A percentile compares a stretch with the other conserved stretches of the same genome.
These are phyloP conservation scores for Platichthys flesus DNA, from an alignment of 2,113 vertebrate species.

Conservation along the genomic window DNA sequence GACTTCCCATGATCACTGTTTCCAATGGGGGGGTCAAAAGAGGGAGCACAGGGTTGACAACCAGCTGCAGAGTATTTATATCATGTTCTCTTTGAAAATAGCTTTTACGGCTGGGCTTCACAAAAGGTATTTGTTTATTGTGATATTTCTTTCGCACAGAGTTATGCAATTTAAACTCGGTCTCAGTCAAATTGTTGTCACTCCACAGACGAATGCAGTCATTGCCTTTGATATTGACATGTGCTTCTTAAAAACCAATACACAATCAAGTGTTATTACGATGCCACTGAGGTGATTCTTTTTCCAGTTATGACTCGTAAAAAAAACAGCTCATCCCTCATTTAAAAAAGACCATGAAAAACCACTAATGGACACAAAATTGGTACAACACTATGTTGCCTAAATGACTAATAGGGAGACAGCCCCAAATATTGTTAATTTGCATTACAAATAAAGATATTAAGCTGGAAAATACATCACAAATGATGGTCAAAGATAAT, in stretches of 20 bases:
- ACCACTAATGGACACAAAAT: not conserved
- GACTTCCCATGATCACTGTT: conserved; percentile 35
- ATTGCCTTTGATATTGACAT: not conserved
- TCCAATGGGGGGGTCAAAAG: conserved; percentile 18
- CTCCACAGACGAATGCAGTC: not conserved
- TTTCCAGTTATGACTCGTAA: conserved; percentile 17
- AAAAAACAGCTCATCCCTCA: conserved; percentile 6
- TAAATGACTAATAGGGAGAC: not conserved
- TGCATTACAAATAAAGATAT: not conserved
- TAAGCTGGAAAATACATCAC: not conserved
- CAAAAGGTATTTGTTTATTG: not conserved
- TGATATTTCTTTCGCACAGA: not conserved
- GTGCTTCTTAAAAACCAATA: conserved; percentile 8
- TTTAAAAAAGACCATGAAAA: not conserved
- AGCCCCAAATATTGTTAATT: not conserved
- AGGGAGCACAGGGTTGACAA: conserved; percentile 33
- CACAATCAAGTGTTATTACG: conserved; percentile 1
- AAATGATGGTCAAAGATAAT: not conserved
- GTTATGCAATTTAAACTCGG: not conserved
- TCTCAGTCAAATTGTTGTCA: not conserved
- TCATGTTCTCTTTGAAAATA: conserved; percentile 15
- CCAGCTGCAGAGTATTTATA: conserved; percentile 42
- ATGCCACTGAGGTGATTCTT: not conserved
- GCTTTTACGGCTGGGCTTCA: conserved; percentile 25
- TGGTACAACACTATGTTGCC: not conserved